phyloP scores from a whole-genome alignment of 92 coral and sea anemone species.

The Anthopleura xanthogrammica region DNA sequence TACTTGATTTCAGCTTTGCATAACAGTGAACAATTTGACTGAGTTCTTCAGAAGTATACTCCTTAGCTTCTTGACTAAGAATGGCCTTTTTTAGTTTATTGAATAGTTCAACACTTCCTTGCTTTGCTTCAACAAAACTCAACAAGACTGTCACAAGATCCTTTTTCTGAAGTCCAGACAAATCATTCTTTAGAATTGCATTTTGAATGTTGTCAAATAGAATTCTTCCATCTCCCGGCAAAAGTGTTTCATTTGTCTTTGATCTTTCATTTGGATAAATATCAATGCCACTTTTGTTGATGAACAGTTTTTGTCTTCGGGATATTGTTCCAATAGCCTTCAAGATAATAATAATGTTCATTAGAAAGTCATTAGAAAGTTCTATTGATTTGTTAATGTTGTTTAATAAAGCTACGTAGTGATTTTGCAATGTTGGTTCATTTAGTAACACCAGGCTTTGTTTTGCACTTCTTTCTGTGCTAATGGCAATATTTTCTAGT shows the following conservation, averaged over 20 bases:
- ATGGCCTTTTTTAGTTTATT: conserved; percentile 5
- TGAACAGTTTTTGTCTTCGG: conserved; percentile 24
- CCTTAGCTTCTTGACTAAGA: background rate
- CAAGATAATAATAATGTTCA: background rate
- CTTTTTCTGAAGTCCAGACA: background rate
- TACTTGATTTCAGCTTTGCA: conserved; percentile 7
- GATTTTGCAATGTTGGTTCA: background rate
- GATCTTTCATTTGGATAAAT: conserved; percentile 13
- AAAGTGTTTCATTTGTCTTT: conserved; percentile 7
- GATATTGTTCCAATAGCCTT: conserved; percentile 20
- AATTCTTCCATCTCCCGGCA: conserved; percentile 6
- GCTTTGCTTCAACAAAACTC: conserved; percentile 21
- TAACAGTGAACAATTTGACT: conserved; percentile 7
- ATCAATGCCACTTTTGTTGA: conserved; percentile 15
- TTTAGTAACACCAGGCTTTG: conserved; percentile 12
- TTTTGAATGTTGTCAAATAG: conserved; percentile 7
- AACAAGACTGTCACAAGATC: conserved; percentile 15
- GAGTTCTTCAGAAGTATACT: conserved; percentile 14
- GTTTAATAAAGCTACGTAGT: conserved; percentile 1
- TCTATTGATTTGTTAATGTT: conserved; percentile 6
- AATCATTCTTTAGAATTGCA: background rate
- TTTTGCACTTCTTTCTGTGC: conserved; percentile 28
- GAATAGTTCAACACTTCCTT: conserved; percentile 15
- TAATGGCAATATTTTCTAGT: conserved; percentile 5
- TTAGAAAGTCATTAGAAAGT: background rate